Percentiles rank a stretch among this genome's conserved stretches.
Conservation (phyloP, 2,888 invertebrate species). For the Heliconius erato region DNA sequence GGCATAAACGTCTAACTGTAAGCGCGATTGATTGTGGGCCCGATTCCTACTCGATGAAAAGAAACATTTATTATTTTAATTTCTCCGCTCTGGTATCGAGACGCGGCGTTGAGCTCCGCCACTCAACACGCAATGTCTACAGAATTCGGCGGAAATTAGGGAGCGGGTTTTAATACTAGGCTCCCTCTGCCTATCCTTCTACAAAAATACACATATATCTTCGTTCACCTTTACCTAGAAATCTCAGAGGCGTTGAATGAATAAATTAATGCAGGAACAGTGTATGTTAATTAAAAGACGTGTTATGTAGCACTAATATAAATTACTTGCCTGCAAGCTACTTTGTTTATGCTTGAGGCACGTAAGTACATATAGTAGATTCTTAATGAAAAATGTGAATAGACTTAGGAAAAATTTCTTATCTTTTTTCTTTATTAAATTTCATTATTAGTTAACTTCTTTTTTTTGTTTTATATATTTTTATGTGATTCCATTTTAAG, state of each 20-base stretch:
- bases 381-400: conserved; percentile 15
- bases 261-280: conserved; percentile 25
- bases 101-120: too few relatives aligned
- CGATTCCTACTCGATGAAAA: too few relatives aligned
- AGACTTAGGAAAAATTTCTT: background rate
- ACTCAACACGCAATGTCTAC: too few relatives aligned
- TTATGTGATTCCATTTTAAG: background rate
- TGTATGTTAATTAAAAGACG: conserved; percentile 31
- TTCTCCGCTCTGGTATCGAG: too few relatives aligned
- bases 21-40: too few relatives aligned
- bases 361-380: background rate
- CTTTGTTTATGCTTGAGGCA: conserved; percentile 8
- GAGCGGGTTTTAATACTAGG: too few relatives aligned
- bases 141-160: too few relatives aligned
- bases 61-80: too few relatives aligned
- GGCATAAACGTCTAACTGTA: too few relatives aligned
- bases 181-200: too few relatives aligned
- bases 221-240: conserved; percentile 6
- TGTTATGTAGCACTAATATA: conserved; percentile 21
- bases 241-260: conserved; percentile 4
- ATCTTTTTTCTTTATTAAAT: background rate
- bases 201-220: background rate
- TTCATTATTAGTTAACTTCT: background rate
- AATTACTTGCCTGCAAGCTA: conserved; percentile 16
- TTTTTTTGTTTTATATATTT: background rate